These are phyloP conservation scores for Nemoura dubitans DNA, from an alignment of 2,888 invertebrate genomes.

Conservation along the genomic window DNA sequence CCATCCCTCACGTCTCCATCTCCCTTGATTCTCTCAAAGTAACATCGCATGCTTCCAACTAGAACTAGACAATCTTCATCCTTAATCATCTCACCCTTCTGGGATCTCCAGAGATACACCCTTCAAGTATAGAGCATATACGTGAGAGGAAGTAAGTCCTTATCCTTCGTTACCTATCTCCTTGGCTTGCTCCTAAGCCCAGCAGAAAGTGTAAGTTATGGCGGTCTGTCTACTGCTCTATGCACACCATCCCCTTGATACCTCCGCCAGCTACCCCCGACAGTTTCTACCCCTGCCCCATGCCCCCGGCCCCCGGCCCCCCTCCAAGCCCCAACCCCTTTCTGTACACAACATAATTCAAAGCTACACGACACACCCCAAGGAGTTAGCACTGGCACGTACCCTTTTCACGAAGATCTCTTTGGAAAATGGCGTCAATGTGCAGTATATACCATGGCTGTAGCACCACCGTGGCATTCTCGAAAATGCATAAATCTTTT, in stretches of 20 bases:
- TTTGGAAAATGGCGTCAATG: slow-evolving; percentile 14
- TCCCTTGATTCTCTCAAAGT: neutral
- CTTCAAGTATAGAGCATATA: neutral
- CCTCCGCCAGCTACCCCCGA: neutral
- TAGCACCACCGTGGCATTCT: neutral
- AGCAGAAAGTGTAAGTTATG: slow-evolving; percentile 31
- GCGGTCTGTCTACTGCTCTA: slow-evolving; percentile 17
- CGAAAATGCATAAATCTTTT: neutral
- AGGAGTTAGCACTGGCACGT: neutral
- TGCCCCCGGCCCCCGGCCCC: neutral
- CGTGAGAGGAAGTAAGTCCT: neutral
- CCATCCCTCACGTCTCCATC: neutral
- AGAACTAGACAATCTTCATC: neutral
- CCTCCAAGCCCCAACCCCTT: neutral
- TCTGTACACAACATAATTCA: slow-evolving; percentile 14
- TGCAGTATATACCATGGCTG: neutral
- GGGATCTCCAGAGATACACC: slow-evolving; percentile 23
- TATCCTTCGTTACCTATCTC: neutral
- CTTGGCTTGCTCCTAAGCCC: neutral
- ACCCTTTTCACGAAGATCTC: neutral
- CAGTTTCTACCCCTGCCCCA: neutral
- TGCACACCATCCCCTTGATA: neutral
- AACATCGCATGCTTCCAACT: neutral
- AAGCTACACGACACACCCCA: slow-evolving; percentile 13
- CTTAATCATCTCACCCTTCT: neutral